Evolutionary conservation across 2,797 vertebrate genomes (phyloP).

Genomic region (Rhadinocentrus ornatus): DNA sequence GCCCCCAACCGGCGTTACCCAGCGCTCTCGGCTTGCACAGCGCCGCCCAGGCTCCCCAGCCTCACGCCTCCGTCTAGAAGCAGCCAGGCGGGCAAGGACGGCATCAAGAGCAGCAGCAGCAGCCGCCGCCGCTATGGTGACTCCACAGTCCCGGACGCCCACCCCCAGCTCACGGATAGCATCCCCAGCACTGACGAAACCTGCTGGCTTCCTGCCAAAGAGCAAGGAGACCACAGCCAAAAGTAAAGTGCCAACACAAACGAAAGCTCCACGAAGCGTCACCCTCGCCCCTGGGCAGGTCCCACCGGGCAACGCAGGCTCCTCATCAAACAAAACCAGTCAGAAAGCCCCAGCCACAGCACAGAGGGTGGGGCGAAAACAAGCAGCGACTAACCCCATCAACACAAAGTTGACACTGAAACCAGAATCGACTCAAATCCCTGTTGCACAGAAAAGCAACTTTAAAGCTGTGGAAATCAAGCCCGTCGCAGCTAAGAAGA

Average conservation of each 20-base stretch:
- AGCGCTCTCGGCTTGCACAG: conserved; percentile 69
- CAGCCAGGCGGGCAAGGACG: conserved; percentile 44
- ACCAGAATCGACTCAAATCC: background rate
- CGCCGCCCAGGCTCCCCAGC: conserved; percentile 74
- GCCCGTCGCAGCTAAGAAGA: conserved; percentile 50
- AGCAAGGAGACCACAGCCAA: conserved; percentile 52
- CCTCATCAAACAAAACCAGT: conserved; percentile 78
- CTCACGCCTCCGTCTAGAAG: conserved; percentile 70
- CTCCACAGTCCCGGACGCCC: conserved; percentile 39
- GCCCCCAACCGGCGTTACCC: conserved; percentile 53
- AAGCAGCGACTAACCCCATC: conserved; percentile 39
- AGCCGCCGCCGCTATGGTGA: background rate
- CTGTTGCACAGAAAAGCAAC: conserved; percentile 44
- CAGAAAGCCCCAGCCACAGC: conserved; percentile 74
- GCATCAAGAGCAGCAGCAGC: conserved; percentile 10
- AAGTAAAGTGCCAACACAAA: conserved; percentile 42
- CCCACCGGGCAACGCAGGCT: conserved; percentile 64
- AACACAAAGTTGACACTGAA: conserved; percentile 44
- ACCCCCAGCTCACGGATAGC: conserved; percentile 52
- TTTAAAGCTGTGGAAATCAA: conserved; percentile 52
- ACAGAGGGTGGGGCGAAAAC: conserved; percentile 46
- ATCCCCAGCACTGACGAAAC: conserved; percentile 39
- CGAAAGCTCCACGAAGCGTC: conserved; percentile 36
- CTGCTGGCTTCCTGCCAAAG: conserved; percentile 30
- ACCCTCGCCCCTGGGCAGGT: conserved; percentile 46